Conservation (phyloP, 2,113 vertebrate genomes). For the Psittacus erithacus region DNA sequence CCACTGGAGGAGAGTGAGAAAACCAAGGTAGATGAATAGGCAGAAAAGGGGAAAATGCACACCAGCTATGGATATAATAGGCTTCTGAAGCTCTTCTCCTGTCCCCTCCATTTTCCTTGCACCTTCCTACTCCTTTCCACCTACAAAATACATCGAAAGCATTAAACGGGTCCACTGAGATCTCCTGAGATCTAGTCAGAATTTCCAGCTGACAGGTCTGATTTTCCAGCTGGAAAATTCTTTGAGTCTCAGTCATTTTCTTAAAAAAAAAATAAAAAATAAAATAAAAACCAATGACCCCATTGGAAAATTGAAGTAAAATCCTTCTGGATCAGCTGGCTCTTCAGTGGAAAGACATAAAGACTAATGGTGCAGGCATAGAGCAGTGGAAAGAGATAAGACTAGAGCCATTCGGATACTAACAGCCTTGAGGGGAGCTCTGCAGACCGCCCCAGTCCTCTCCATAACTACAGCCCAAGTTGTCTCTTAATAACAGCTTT, state of each 20-base stretch:
- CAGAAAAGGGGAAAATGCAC: not conserved
- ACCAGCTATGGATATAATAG: not conserved
- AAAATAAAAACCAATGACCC: not conserved
- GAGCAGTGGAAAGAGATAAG: slow-evolving; percentile 22
- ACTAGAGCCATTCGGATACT: not conserved
- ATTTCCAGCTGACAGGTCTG: slow-evolving; percentile 46
- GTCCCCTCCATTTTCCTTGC: not conserved
- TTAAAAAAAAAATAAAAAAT: not conserved
- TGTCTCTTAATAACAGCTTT: not conserved
- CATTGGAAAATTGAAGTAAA: slow-evolving; percentile 34
- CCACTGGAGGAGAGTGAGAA: not conserved
- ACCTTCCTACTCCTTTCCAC: not conserved
- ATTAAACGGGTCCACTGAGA: not conserved
- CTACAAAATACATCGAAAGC: not conserved
- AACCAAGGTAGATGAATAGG: not conserved
- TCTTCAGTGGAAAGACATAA: slow-evolving; percentile 4
- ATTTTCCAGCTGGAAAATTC: slow-evolving; percentile 57
- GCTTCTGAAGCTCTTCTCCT: not conserved
- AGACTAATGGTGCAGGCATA: not conserved
- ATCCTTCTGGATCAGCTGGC: not conserved
- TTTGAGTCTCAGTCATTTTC: not conserved
- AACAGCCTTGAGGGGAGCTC: not conserved
- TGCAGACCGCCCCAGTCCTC: not conserved
- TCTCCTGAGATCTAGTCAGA: slow-evolving; percentile 17
- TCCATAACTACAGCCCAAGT: not conserved